Percentiles rank a stretch among this genome's conserved stretches.
Conservation (phyloP, 2,888 invertebrate species). For the Incurvaria masculella region DNA sequence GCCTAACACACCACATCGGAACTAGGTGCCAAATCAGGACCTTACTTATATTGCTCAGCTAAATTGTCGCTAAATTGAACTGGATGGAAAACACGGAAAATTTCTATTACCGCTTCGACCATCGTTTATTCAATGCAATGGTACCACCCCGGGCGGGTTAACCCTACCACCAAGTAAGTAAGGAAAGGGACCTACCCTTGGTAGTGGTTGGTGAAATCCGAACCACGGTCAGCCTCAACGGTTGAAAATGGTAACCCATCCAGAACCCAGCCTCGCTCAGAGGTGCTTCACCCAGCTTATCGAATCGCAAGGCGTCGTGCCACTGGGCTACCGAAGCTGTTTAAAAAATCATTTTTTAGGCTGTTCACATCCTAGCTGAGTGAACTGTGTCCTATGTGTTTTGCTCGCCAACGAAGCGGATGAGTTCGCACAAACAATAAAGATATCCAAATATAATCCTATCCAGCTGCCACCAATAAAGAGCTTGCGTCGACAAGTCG, state of each 20-base stretch:
- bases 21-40: background rate
- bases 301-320: background rate
- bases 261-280: background rate
- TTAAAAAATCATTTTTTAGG: too few relatives aligned
- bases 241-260: background rate
- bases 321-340: background rate
- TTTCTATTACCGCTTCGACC: background rate
- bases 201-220: background rate
- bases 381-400: too few relatives aligned
- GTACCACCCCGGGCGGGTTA: background rate
- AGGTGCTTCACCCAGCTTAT: background rate
- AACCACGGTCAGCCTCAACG: background rate
- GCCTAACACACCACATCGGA: background rate
- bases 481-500: too few relatives aligned
- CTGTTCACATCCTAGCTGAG: too few relatives aligned
- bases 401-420: too few relatives aligned
- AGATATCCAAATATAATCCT: too few relatives aligned
- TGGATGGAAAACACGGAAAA: background rate
- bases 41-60: too few relatives aligned
- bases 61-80: background rate
- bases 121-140: background rate
- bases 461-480: too few relatives aligned
- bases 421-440: too few relatives aligned
- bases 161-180: background rate
- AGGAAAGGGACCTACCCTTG: background rate